Evolutionary conservation across 2,888 invertebrate genomes (phyloP).

Genomic region (Nomada fabriciana): DNA sequence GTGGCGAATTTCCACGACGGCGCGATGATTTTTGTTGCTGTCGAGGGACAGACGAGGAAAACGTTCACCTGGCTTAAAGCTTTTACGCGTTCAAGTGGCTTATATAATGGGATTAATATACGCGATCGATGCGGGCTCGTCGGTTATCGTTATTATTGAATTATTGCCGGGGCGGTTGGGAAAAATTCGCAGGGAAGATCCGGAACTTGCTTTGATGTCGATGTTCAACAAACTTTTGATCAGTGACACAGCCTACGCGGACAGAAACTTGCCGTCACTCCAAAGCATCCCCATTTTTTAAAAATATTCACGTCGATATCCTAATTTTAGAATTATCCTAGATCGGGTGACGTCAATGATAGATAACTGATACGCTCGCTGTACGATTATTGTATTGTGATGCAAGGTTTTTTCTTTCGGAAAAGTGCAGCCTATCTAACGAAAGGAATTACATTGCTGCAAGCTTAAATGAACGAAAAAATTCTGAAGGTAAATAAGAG

Average conservation of each 20-base stretch:
- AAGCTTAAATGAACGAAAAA: too few relatives aligned
- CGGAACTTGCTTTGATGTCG: not conserved
- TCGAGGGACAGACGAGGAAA: not conserved
- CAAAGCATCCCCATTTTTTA: not conserved
- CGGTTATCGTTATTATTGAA: constrained; percentile 56
- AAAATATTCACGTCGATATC: constrained; percentile 26
- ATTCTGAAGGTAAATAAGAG: too few relatives aligned
- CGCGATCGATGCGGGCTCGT: constrained; percentile 42
- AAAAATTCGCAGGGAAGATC: not conserved
- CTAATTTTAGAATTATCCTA: constrained; percentile 50
- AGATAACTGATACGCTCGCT: not conserved
- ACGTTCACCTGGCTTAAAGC: constrained; percentile 26
- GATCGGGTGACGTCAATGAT: constrained; percentile 21
- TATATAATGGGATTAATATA: constrained; percentile 66
- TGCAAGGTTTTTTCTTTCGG: not conserved
- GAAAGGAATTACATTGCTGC: not conserved
- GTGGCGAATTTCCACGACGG: not conserved
- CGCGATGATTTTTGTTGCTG: not conserved
- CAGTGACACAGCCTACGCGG: not conserved
- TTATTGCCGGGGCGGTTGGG: constrained; percentile 32
- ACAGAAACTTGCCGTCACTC: constrained; percentile 15
- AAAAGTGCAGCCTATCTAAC: not conserved
- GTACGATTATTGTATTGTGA: not conserved
- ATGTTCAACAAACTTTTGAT: not conserved
- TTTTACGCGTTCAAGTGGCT: constrained; percentile 58